phyloP scores from a whole-genome alignment of 2,113 vertebrate species.

The Pollimyrus isidori region DNA sequence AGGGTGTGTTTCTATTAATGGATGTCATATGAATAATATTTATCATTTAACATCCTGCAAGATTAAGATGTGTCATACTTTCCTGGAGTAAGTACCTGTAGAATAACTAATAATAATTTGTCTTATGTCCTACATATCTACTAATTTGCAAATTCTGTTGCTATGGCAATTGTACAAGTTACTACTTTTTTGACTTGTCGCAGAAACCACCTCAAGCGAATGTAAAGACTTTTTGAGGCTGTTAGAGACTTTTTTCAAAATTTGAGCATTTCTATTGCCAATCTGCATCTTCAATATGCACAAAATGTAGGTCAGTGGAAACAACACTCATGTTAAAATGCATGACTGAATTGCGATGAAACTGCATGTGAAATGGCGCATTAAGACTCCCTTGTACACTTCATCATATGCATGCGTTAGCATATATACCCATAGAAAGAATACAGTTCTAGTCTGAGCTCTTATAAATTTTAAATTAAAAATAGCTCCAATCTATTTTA shows the following conservation, averaged over 20 bases:
- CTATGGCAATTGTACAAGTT: not conserved
- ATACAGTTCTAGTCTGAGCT: not conserved
- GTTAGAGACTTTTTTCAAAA: not conserved
- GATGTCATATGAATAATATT: not conserved
- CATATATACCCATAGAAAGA: not conserved
- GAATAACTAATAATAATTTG: not conserved
- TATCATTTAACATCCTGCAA: not conserved
- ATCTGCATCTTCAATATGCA: not conserved
- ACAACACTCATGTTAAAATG: not conserved
- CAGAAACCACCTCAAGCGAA: not conserved
- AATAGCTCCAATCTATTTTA: conserved; percentile 35
- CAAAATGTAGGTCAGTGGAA: not conserved
- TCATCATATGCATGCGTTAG: not conserved
- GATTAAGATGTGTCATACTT: not conserved
- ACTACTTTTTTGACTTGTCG: not conserved
- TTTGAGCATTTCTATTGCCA: not conserved
- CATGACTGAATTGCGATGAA: not conserved
- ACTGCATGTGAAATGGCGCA: not conserved
- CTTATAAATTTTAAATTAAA: conserved; percentile 20
- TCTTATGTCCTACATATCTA: not conserved
- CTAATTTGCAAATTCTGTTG: not conserved
- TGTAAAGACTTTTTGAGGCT: not conserved
- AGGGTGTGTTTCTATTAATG: not conserved
- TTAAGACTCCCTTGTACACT: not conserved
- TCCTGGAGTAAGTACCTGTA: not conserved